Evolutionary conservation across 2,797 vertebrate genomes (phyloP).

Genomic region (Salarias fasciatus): DNA sequence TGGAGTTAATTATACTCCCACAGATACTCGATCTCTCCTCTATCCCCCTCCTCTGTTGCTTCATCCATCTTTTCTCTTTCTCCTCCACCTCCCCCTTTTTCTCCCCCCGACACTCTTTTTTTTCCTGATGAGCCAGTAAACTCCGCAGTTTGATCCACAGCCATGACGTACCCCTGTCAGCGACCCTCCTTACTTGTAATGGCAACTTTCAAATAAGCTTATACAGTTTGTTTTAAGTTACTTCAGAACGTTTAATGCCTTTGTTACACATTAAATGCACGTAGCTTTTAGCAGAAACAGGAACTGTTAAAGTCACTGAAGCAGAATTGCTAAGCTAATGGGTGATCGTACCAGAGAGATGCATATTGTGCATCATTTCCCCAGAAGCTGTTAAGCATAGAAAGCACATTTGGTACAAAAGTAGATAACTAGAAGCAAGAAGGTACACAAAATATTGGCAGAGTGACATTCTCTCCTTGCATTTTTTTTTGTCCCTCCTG

Average conservation of each 20-base stretch:
- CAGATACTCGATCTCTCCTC: conserved; percentile 55
- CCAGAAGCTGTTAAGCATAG: neutral
- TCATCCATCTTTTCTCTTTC: conserved; percentile 16
- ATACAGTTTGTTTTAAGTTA: conserved; percentile 3
- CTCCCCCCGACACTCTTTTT: conserved; percentile 4
- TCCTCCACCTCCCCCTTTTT: neutral
- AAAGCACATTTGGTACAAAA: conserved; percentile 16
- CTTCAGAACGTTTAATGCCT: neutral
- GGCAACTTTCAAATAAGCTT: neutral
- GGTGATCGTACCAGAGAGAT: neutral
- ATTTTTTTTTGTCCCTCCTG: conserved; percentile 1
- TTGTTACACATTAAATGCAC: no score
- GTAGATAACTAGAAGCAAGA: conserved; percentile 1
- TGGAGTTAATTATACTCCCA: conserved; percentile 77
- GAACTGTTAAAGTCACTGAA: neutral
- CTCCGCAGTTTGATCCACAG: conserved; percentile 31
- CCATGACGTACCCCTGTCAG: neutral
- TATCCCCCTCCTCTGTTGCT: conserved; percentile 42
- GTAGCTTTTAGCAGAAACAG: neutral
- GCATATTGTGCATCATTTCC: neutral
- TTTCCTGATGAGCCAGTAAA: conserved; percentile 1
- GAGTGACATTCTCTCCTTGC: conserved; percentile 1
- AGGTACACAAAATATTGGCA: neutral
- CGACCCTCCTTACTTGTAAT: neutral
- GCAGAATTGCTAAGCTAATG: conserved; percentile 9